Conservation (phyloP, 1,140 invertebrate species). For the Globodera ellingtonae region DNA sequence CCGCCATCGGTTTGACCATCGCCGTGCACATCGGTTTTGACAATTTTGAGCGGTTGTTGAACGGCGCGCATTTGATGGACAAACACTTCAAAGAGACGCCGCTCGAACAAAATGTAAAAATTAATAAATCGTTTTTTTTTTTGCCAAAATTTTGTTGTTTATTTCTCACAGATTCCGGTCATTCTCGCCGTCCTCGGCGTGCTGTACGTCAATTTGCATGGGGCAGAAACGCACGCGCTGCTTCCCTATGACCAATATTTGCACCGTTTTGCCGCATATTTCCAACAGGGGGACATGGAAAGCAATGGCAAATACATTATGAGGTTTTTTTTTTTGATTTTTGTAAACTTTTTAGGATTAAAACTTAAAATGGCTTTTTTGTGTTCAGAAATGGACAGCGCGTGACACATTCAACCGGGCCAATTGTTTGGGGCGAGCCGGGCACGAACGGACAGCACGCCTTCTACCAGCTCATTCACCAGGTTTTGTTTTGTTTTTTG, state of each 20-base stretch:
- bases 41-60: constrained; percentile 88
- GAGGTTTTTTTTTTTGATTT: constrained; percentile 71
- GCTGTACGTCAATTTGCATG: constrained; percentile 94
- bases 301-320: constrained; percentile 89
- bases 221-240: constrained; percentile 90
- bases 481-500: constrained; percentile 67
- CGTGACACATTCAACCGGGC: constrained; percentile 83
- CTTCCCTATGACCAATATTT: constrained; percentile 97
- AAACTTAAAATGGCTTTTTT: constrained; percentile 16
- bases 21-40: constrained; percentile 85
- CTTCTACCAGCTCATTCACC: constrained; percentile 95
- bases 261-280: constrained; percentile 97
- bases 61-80: constrained; percentile 90
- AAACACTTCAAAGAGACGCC: constrained; percentile 86
- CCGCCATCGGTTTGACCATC: constrained; percentile 95
- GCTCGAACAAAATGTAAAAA: constrained; percentile 86
- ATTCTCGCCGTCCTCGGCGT: constrained; percentile 89
- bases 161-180: constrained; percentile 79
- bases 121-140: constrained; percentile 22
- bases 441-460: constrained; percentile 99
- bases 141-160: constrained; percentile 15
- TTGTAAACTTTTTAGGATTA: neutral
- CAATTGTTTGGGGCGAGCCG: constrained; percentile 93
- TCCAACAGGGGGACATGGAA: constrained; percentile 99
- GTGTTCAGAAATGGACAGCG: constrained; percentile 76